Conservation (phyloP, 1,140 invertebrate genomes). For the Caenorhabditis latens region DNA sequence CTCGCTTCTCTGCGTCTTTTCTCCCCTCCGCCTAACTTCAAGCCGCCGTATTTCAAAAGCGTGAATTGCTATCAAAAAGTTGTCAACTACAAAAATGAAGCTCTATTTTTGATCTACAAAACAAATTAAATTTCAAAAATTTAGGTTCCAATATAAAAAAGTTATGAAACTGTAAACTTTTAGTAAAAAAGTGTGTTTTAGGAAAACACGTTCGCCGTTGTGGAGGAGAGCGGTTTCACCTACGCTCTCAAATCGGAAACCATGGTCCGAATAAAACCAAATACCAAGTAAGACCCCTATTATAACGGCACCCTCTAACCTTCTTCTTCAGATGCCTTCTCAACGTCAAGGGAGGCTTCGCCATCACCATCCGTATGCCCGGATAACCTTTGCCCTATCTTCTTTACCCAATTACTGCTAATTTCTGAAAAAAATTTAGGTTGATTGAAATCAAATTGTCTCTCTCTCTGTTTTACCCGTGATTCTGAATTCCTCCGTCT, state of each 20-base stretch:
- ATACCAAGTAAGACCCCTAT: background rate
- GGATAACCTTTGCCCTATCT: background rate
- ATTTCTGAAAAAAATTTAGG: background rate
- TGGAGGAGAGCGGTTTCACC: conserved; percentile 42
- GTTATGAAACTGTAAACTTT: too few species aligned
- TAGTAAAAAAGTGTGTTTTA: background rate
- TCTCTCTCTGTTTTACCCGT: background rate
- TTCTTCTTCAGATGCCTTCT: conserved; percentile 60
- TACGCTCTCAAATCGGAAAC: conserved; percentile 43
- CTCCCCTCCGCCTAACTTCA: too few species aligned
- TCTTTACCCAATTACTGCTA: background rate
- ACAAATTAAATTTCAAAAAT: too few species aligned
- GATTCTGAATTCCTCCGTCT: background rate
- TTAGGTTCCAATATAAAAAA: too few species aligned
- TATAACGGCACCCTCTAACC: background rate
- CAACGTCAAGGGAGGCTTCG: conserved; percentile 46
- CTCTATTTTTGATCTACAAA: too few species aligned
- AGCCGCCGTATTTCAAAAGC: too few species aligned
- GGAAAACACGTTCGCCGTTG: conserved; percentile 59
- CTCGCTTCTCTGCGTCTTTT: too few species aligned
- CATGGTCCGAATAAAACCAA: conserved; percentile 57
- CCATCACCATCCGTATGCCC: conserved; percentile 56
- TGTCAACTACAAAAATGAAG: too few species aligned
- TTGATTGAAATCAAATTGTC: background rate
- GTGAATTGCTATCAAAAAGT: too few species aligned